Percentiles rank a stretch among this genome's conserved stretches.
These are phyloP conservation scores for Genyomyrus donnyi DNA, from an alignment of 2,113 vertebrate genomes.

Conservation along the genomic window DNA sequence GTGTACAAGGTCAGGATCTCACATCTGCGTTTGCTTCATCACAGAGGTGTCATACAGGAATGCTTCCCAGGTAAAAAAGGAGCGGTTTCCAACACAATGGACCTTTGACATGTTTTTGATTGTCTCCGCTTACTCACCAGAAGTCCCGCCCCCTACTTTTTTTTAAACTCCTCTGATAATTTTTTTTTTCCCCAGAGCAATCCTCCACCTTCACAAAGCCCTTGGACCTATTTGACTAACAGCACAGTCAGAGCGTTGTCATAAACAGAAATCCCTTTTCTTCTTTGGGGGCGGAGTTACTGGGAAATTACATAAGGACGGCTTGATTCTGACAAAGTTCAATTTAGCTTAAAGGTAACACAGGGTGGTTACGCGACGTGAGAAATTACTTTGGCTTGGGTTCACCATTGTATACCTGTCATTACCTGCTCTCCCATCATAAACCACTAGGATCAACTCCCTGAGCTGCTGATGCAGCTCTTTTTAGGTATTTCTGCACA, in stretches of 20 bases:
- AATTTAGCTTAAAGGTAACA: conserved; percentile 22
- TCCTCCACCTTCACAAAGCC: background rate
- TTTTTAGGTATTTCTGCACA: background rate
- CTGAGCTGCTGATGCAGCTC: background rate
- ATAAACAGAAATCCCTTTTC: conserved; percentile 35
- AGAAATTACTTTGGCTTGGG: conserved; percentile 16
- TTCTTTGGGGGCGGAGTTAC: conserved; percentile 3
- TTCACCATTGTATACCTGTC: conserved; percentile 16
- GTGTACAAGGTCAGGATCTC: background rate
- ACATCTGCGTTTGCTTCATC: background rate
- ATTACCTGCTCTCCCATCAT: conserved; percentile 15
- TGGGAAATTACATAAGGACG: conserved; percentile 38
- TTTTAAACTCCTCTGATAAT: conserved; percentile 25
- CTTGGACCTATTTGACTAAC: conserved; percentile 24
- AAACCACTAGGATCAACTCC: conserved; percentile 8
- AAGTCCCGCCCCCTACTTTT: conserved; percentile 18
- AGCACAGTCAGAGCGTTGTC: conserved; percentile 25
- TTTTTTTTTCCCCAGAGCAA: conserved; percentile 31
- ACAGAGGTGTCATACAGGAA: conserved; percentile 16
- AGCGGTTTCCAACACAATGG: conserved; percentile 43
- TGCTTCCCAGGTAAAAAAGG: conserved; percentile 36
- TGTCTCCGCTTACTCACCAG: conserved; percentile 47
- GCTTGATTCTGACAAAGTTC: conserved; percentile 32
- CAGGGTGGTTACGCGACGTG: conserved; percentile 11
- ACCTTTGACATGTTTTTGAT: conserved; percentile 48